Evolutionary conservation across 2,888 invertebrate genomes (phyloP).

Genomic region (Rhopalosiphum nymphaeae): DNA sequence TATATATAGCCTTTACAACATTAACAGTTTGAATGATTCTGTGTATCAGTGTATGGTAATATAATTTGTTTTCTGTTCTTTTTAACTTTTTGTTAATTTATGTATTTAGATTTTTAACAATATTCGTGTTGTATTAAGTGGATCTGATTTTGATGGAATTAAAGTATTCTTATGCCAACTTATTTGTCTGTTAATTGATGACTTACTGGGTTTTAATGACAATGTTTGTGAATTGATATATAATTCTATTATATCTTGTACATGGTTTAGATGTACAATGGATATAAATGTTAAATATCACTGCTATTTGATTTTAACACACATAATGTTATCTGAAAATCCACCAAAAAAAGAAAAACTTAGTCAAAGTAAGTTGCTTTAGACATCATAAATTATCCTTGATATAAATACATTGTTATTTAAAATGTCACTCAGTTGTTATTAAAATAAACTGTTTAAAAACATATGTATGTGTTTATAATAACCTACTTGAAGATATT

Average conservation of each 20-base stretch:
- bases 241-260: constrained; percentile 42
- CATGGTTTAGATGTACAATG: constrained; percentile 40
- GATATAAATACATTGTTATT: not conserved
- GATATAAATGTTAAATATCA: constrained; percentile 61
- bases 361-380: constrained; percentile 44
- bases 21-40: not conserved
- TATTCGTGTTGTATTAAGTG: constrained; percentile 22
- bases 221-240: constrained; percentile 39
- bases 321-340: constrained; percentile 52
- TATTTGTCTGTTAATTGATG: constrained; percentile 36
- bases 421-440: not conserved
- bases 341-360: constrained; percentile 47
- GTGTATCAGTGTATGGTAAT: not conserved
- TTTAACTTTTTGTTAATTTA: not conserved
- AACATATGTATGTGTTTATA: not conserved
- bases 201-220: constrained; percentile 39
- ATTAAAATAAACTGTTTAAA: not conserved
- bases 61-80: not conserved
- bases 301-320: constrained; percentile 55
- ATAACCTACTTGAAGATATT: not conserved
- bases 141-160: constrained; percentile 54
- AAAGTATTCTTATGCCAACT: constrained; percentile 54
- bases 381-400: not conserved
- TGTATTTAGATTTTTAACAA: constrained; percentile 48
- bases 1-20: not conserved